A percentile compares a stretch with the other conserved stretches of the same genome.
phyloP scores from a whole-genome alignment of 2,797 vertebrate genomes.

The Neosilurus hyrtlii region DNA sequence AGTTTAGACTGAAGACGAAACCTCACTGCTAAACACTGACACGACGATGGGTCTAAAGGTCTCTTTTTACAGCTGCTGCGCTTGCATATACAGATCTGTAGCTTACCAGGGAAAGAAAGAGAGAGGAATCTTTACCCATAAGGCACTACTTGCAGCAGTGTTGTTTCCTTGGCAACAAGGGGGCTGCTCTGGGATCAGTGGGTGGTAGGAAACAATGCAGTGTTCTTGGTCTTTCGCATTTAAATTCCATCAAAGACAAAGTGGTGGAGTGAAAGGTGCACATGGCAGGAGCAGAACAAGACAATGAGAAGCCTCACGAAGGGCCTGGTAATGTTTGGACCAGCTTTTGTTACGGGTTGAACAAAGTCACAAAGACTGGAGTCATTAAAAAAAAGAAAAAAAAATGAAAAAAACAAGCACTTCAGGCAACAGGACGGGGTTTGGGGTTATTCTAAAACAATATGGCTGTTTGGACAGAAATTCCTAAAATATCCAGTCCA shows the following conservation, averaged over 20 bases:
- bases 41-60: conserved; percentile 66
- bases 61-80: conserved; percentile 52
- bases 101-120: conserved; percentile 3
- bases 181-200: conserved; percentile 41
- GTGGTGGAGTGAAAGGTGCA: conserved; percentile 54
- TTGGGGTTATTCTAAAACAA: neutral
- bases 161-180: conserved; percentile 59
- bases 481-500: no score
- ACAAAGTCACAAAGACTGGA: neutral
- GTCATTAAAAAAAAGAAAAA: no score
- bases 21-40: conserved; percentile 7
- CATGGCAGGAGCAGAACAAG: conserved; percentile 29
- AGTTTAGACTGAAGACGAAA: neutral
- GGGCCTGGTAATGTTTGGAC: conserved; percentile 49
- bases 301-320: conserved; percentile 21
- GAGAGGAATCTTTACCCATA: conserved; percentile 16
- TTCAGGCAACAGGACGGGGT: no score
- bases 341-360: no score
- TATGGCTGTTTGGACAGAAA: neutral
- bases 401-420: neutral
- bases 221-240: conserved; percentile 9
- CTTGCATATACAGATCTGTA: conserved; percentile 14
- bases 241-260: conserved; percentile 41
- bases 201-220: conserved; percentile 41
- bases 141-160: conserved; percentile 41